phyloP scores from a whole-genome alignment of 2,888 invertebrate species.

The Mallateleia sp. region DNA sequence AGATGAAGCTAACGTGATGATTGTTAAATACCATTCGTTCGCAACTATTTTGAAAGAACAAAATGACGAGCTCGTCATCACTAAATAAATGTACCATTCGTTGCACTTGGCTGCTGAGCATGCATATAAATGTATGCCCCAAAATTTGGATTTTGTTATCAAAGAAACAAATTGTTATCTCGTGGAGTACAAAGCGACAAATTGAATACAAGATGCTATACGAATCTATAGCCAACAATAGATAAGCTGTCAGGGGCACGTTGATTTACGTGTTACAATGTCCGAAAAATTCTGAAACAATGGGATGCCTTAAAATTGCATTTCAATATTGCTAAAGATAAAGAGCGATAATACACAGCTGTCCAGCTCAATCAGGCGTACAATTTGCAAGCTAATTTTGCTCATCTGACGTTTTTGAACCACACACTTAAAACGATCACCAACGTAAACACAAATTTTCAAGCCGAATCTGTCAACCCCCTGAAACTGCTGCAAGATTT shows the following conservation, averaged over 20 bases:
- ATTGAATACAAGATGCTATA: conserved; percentile 8
- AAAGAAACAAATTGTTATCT: conserved; percentile 41
- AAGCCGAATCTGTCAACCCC: conserved; percentile 73
- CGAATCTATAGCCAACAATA: conserved; percentile 23
- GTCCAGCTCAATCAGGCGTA: conserved; percentile 70
- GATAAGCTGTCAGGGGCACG: conserved; percentile 32
- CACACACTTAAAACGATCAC: conserved; percentile 67
- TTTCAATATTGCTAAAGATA: conserved; percentile 77
- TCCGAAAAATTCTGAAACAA: conserved; percentile 73
- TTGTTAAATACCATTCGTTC: conserved; percentile 77
- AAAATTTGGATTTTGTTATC: conserved; percentile 39
- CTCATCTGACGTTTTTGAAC: conserved; percentile 63
- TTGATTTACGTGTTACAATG: conserved; percentile 24
- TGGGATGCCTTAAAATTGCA: conserved; percentile 84
- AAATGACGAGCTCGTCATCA: conserved; percentile 30
- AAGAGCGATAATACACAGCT: conserved; percentile 75
- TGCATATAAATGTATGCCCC: conserved; percentile 30
- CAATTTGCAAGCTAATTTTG: conserved; percentile 58
- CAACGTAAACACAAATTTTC: conserved; percentile 64
- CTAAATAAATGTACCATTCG: conserved; percentile 31
- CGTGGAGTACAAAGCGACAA: conserved; percentile 16
- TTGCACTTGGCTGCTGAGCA: conserved; percentile 21
- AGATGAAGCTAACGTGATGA: conserved; percentile 75
- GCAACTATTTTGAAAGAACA: conserved; percentile 17
- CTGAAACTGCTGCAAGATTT: conserved; percentile 74